Evolutionary conservation across 2,888 invertebrate species (phyloP).

Genomic region (Diarsia mendica): DNA sequence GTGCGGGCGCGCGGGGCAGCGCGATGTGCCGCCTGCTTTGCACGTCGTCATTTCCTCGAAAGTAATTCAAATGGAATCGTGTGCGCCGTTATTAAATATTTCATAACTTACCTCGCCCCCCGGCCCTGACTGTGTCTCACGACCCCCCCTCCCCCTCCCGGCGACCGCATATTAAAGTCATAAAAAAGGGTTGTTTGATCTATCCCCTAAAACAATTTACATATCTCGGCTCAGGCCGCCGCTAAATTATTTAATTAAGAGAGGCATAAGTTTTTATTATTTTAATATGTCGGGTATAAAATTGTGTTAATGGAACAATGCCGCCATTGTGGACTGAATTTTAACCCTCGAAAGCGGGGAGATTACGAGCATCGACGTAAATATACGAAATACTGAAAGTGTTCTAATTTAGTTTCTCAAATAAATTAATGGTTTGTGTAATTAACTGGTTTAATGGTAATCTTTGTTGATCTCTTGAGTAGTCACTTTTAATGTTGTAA

Average conservation of each 20-base stretch:
- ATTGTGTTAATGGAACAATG: slow-evolving; percentile 90
- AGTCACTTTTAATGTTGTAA: slow-evolving; percentile 49
- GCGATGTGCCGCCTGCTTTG: slow-evolving; percentile 81
- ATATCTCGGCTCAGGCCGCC: slow-evolving; percentile 89
- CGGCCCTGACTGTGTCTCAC: slow-evolving; percentile 72
- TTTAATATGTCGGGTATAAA: slow-evolving; percentile 90
- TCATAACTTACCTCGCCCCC: slow-evolving; percentile 88
- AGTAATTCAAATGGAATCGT: slow-evolving; percentile 91
- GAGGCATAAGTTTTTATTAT: slow-evolving; percentile 91
- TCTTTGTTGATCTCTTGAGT: slow-evolving; percentile 61
- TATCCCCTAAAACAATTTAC: slow-evolving; percentile 91
- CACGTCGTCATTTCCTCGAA: slow-evolving; percentile 89
- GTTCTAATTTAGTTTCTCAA: slow-evolving; percentile 76
- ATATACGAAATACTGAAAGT: slow-evolving; percentile 75
- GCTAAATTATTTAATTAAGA: slow-evolving; percentile 91
- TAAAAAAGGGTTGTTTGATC: slow-evolving; percentile 91
- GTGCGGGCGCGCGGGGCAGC: slow-evolving; percentile 62
- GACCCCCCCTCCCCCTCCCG: slow-evolving; percentile 71
- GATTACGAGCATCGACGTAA: slow-evolving; percentile 82
- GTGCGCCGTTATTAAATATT: slow-evolving; percentile 91
- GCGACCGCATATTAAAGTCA: slow-evolving; percentile 91
- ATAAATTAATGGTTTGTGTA: slow-evolving; percentile 70
- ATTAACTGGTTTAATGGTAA: slow-evolving; percentile 68
- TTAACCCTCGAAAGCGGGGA: slow-evolving; percentile 79
- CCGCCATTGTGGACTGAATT: slow-evolving; percentile 82